Conservation (phyloP, 2,113 vertebrate genomes). For the Lasiurus borealis region DNA sequence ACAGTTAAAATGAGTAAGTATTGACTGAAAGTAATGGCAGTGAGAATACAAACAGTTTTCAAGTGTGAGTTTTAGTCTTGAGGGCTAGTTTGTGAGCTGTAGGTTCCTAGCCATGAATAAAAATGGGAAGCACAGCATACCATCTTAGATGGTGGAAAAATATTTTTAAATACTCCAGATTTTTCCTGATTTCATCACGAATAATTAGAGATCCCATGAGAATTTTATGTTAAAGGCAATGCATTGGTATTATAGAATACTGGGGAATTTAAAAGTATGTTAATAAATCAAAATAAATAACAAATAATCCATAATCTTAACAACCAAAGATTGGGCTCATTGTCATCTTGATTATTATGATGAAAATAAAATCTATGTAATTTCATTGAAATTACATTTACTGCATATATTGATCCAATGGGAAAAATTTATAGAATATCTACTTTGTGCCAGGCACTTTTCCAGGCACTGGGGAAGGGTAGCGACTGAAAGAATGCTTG, state of each 20-base stretch:
- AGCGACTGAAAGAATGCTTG: background rate
- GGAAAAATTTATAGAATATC: background rate
- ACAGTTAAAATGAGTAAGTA: background rate
- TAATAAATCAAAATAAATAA: background rate
- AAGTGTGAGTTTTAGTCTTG: background rate
- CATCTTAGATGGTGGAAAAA: background rate
- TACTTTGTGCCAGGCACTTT: background rate
- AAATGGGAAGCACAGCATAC: background rate
- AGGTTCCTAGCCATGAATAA: background rate
- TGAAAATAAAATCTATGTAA: conserved; percentile 45
- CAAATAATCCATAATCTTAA: background rate
- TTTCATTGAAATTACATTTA: background rate
- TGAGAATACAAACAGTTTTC: conserved; percentile 28
- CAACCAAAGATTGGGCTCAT: background rate
- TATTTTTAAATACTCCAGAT: background rate
- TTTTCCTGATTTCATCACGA: conserved; percentile 23
- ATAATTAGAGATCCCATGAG: conserved; percentile 1
- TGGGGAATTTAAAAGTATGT: background rate
- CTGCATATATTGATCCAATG: background rate
- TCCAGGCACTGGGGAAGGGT: background rate
- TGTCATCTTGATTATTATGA: background rate
- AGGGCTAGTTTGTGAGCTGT: background rate
- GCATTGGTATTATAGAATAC: conserved; percentile 7
- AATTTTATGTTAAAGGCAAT: background rate
- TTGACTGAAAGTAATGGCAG: background rate